phyloP scores from a whole-genome alignment of 2,888 invertebrate genomes.

The Erpobdella octoculata region DNA sequence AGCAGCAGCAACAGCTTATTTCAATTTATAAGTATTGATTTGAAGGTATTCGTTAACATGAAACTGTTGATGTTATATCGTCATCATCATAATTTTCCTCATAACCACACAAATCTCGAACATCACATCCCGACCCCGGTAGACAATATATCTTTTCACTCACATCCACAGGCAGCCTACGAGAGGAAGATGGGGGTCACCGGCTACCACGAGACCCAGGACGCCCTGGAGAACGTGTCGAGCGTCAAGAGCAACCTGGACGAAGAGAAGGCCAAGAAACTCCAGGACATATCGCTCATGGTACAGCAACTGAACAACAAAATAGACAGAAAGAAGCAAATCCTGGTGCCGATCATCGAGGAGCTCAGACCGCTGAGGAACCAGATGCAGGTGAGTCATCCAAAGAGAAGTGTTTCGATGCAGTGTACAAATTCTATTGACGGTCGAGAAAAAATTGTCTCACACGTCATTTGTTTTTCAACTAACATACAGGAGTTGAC shows the following conservation, averaged over 20 bases:
- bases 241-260: slow-evolving; percentile 56
- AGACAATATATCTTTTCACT: no score
- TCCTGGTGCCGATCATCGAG: slow-evolving; percentile 58
- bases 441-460: no score
- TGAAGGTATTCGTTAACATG: background rate
- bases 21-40: no score
- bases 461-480: no score
- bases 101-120: background rate
- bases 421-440: no score
- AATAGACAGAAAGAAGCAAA: slow-evolving; percentile 62
- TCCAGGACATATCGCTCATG: slow-evolving; percentile 57
- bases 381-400: slow-evolving; percentile 56
- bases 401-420: no score
- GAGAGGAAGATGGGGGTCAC: slow-evolving; percentile 50
- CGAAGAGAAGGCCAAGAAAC: slow-evolving; percentile 55
- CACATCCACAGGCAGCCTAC: slow-evolving; percentile 41
- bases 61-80: background rate
- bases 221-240: slow-evolving; percentile 58
- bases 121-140: no score
- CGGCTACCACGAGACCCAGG: slow-evolving; percentile 57
- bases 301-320: slow-evolving; percentile 55
- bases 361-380: slow-evolving; percentile 64
- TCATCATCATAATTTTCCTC: background rate
- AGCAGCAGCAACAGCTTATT: no score
- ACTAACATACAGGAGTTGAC: slow-evolving; percentile 60